These are phyloP conservation scores for Calameuta idolon DNA, from an alignment of 2,888 invertebrate species.

Conservation along the genomic window DNA sequence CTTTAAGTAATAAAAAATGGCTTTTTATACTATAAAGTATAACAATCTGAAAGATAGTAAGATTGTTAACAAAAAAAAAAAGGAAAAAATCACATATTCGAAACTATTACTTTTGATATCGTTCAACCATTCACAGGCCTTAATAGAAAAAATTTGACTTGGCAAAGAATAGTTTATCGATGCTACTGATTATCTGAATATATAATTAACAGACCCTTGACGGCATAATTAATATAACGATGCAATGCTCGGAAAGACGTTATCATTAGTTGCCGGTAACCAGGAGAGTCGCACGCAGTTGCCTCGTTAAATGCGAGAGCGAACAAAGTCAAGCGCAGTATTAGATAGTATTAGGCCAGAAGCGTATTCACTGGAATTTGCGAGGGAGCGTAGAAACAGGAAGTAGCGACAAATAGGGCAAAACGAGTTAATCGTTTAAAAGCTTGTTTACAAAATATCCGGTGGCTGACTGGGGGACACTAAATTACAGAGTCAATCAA, in stretches of 20 bases:
- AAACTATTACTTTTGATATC: background rate
- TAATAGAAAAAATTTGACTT: background rate
- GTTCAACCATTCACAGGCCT: background rate
- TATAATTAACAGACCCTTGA: background rate
- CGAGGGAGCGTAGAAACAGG: slow-evolving; percentile 23
- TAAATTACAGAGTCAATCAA: slow-evolving; percentile 6
- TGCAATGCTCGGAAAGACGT: background rate
- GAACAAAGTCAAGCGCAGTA: background rate
- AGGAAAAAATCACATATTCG: background rate
- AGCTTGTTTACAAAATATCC: slow-evolving; percentile 56
- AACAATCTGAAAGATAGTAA: background rate
- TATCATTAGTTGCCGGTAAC: background rate
- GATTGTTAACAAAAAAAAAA: too few relatives aligned
- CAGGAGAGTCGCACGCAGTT: background rate
- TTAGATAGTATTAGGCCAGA: background rate
- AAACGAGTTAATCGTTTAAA: slow-evolving; percentile 51
- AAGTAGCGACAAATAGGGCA: slow-evolving; percentile 43
- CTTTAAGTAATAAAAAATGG: background rate
- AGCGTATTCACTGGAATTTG: background rate
- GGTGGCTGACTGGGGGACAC: slow-evolving; percentile 31
- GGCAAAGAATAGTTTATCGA: background rate
- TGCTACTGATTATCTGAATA: background rate
- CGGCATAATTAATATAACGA: background rate
- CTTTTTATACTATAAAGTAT: background rate
- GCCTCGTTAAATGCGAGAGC: background rate